Percentiles rank a stretch among this genome's conserved stretches.
phyloP scores from a whole-genome alignment of 2,888 invertebrate genomes.

The Ecliptopera silaceata region DNA sequence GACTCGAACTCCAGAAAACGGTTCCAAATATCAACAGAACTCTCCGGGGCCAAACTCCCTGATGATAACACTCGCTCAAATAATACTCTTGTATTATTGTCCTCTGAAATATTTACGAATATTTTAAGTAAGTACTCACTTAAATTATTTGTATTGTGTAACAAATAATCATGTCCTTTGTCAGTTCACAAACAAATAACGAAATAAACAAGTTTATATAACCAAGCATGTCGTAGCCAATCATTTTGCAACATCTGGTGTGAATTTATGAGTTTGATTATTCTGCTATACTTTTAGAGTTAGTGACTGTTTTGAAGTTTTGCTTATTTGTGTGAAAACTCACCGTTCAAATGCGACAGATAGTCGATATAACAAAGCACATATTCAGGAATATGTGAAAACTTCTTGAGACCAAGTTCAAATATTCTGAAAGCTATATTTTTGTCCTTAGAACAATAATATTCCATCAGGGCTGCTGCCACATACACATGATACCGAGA shows the following conservation, averaged over 20 bases:
- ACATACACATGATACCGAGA: slow-evolving; percentile 97
- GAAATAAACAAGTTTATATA: no score
- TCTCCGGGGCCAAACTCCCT: slow-evolving; percentile 94
- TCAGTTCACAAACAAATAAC: no score
- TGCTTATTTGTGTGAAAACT: slow-evolving; percentile 34
- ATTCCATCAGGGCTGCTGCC: slow-evolving; percentile 99
- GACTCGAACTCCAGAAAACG: slow-evolving; percentile 99
- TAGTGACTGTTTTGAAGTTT: no score
- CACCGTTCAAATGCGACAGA: slow-evolving; percentile 97
- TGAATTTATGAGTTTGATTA: no score
- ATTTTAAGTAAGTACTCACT: no score
- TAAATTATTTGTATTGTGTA: no score
- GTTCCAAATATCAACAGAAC: slow-evolving; percentile 99
- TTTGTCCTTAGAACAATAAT: slow-evolving; percentile 99
- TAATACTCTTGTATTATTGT: slow-evolving; percentile 99
- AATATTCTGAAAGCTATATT: slow-evolving; percentile 98
- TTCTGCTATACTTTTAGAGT: no score
- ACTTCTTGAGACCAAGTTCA: slow-evolving; percentile 98
- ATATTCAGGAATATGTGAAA: slow-evolving; percentile 97
- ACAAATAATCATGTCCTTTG: no score
- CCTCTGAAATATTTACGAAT: slow-evolving; percentile 89
- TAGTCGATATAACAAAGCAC: slow-evolving; percentile 98
- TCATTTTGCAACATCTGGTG: no score
- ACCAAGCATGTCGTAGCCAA: no score
- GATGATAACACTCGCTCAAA: slow-evolving; percentile 98